Conservation (phyloP, 2,113 vertebrate genomes). For the Tachuris rubrigastra region DNA sequence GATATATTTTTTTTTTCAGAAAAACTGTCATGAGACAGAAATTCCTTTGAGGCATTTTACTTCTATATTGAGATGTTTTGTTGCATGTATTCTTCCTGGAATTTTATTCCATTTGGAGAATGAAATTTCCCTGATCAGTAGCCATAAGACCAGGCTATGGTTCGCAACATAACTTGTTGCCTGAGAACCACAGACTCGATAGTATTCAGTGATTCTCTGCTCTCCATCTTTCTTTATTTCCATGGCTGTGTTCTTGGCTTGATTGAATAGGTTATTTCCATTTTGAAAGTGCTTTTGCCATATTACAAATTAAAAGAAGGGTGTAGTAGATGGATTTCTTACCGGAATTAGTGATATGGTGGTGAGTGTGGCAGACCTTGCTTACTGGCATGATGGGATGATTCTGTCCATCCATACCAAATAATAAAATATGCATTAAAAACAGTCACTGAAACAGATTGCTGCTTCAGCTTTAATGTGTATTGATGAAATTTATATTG, state of each 20-base stretch:
- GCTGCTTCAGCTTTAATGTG: neutral
- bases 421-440: neutral
- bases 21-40: neutral
- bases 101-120: neutral
- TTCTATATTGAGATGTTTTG: neutral
- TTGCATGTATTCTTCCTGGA: neutral
- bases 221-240: neutral
- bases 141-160: neutral
- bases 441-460: neutral
- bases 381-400: neutral
- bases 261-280: neutral
- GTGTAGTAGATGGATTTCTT: neutral
- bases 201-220: neutral
- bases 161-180: neutral
- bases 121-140: neutral
- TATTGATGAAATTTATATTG: neutral
- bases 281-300: neutral
- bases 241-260: neutral
- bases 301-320: neutral
- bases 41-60: neutral
- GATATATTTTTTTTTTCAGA: neutral
- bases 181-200: neutral
- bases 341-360: neutral
- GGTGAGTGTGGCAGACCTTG: neutral
- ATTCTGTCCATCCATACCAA: neutral